These are phyloP conservation scores for Parazoanthus swiftii DNA, from an alignment of 92 coral and sea anemone species.

Conservation along the genomic window DNA sequence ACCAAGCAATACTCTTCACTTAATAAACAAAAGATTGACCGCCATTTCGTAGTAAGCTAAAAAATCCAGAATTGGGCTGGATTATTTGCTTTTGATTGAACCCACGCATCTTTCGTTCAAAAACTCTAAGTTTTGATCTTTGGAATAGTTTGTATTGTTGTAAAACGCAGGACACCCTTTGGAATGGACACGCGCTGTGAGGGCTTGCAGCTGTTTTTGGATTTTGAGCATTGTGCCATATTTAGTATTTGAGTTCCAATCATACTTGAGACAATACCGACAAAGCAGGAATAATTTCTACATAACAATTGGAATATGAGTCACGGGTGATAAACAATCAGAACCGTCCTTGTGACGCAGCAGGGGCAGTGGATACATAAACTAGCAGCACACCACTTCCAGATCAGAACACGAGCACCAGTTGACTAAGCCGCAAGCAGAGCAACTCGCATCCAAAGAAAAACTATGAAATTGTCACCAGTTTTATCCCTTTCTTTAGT, in stretches of 20 bases:
- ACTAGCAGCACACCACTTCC: neutral
- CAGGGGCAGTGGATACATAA: neutral
- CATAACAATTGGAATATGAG: neutral
- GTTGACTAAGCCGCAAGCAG: neutral
- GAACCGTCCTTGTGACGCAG: conserved; percentile 21
- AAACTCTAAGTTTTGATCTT: neutral
- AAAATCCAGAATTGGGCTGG: neutral
- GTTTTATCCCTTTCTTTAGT: neutral
- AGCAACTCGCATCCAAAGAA: neutral
- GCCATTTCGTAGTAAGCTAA: neutral
- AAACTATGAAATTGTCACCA: conserved; percentile 5
- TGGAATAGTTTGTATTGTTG: neutral
- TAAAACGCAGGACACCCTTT: neutral
- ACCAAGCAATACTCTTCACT: neutral
- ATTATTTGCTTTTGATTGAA: neutral
- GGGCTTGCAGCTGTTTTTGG: neutral
- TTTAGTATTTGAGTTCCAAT: conserved; percentile 9
- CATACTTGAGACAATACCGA: conserved; percentile 16
- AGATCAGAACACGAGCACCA: conserved; percentile 18
- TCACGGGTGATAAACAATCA: conserved; percentile 1
- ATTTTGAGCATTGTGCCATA: neutral
- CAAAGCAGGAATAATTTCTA: conserved; percentile 9
- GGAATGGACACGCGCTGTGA: neutral
- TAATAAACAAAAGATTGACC: neutral
- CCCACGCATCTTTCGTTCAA: neutral